phyloP scores from a whole-genome alignment of 2,113 vertebrate species.

The Amphilophus citrinellus region DNA sequence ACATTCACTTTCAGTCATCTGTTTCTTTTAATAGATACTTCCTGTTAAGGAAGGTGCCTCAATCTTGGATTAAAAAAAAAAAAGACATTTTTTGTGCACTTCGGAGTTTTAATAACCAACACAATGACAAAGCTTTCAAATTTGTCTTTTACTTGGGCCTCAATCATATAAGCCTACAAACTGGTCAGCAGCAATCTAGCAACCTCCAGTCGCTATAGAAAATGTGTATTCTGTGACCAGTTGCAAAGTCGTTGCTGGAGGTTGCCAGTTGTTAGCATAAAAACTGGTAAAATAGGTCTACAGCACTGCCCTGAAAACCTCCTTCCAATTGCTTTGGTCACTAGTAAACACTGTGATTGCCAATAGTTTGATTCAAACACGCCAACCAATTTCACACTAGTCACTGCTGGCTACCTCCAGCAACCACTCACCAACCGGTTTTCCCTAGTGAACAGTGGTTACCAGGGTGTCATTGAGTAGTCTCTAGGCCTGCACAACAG shows the following conservation, averaged over 20 bases:
- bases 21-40: slow-evolving; percentile 1
- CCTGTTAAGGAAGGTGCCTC: slow-evolving; percentile 2
- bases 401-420: no score
- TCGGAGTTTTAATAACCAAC: no score
- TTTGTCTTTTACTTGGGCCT: not conserved
- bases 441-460: no score
- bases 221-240: not conserved
- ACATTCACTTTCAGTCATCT: slow-evolving; percentile 5
- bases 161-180: not conserved
- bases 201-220: not conserved
- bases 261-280: not conserved
- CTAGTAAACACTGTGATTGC: not conserved
- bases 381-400: no score
- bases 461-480: no score
- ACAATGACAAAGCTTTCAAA: not conserved
- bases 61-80: not conserved
- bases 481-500: no score
- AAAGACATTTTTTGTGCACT: not conserved
- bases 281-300: not conserved
- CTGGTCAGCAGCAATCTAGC: not conserved
- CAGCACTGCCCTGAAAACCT: not conserved
- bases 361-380: not conserved
- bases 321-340: not conserved
- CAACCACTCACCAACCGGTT: no score
- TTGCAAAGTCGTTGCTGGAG: no score